Conservation (phyloP, 2,888 invertebrate species). For the Cordilura impudica region DNA sequence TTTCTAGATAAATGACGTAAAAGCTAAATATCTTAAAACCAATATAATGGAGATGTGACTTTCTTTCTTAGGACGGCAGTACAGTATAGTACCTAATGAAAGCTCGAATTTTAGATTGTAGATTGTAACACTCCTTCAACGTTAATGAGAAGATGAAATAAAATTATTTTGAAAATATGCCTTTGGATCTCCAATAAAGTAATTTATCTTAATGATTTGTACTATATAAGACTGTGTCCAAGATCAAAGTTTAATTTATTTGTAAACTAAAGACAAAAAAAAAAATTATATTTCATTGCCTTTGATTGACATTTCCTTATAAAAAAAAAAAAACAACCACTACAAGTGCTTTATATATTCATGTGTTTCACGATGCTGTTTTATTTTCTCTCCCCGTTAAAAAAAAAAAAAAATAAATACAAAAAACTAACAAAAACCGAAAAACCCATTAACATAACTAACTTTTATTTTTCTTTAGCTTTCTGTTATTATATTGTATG, state of each 20-base stretch:
- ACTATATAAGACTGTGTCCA: not conserved
- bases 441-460: conserved; percentile 50
- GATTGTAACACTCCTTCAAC: not conserved
- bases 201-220: not conserved
- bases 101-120: no score
- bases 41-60: no score
- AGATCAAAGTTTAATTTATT: conserved; percentile 51
- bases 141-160: not conserved
- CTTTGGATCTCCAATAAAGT: not conserved
- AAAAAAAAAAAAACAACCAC: conserved; percentile 8
- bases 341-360: conserved; percentile 46
- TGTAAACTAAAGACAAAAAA: conserved; percentile 11
- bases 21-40: no score
- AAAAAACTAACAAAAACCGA: not conserved
- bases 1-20: no score
- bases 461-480: conserved; percentile 46
- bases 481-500: conserved; percentile 22
- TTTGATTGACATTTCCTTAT: conserved; percentile 61
- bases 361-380: conserved; percentile 34
- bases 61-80: no score
- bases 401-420: not conserved
- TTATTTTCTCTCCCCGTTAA: not conserved
- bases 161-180: not conserved
- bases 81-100: no score
- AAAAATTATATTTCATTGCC: conserved; percentile 38